Conservation (phyloP, 2,113 vertebrate species). For the Cyprinus carpio region DNA sequence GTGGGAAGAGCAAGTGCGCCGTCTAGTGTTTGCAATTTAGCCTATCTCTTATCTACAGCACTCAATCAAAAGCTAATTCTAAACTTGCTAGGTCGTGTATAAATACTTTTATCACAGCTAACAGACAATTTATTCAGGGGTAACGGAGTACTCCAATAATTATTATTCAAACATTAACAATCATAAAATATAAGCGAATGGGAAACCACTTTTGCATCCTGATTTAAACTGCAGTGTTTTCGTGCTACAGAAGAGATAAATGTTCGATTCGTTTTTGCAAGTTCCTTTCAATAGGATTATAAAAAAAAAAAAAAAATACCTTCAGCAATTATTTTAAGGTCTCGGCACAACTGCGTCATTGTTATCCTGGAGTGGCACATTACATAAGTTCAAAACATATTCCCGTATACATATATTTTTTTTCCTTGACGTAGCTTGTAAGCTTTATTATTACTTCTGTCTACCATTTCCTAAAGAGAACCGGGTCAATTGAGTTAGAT, state of each 20-base stretch:
- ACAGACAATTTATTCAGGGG: neutral
- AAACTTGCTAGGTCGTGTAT: neutral
- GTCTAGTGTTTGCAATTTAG: constrained; percentile 40
- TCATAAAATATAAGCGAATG: neutral
- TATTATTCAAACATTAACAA: neutral
- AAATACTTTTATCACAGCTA: neutral
- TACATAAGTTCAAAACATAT: neutral
- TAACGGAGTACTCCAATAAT: neutral
- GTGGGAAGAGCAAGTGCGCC: constrained; percentile 51
- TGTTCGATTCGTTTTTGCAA: neutral
- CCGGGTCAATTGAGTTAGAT: neutral
- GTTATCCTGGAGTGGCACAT: neutral
- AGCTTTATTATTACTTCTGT: neutral
- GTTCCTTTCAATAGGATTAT: neutral
- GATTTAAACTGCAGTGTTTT: neutral
- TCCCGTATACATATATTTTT: neutral
- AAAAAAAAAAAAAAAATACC: too few species aligned
- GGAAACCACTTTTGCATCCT: neutral
- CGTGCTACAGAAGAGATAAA: neutral
- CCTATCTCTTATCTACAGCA: neutral
- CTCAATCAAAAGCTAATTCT: neutral
- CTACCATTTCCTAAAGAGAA: neutral
- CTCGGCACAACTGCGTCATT: neutral
- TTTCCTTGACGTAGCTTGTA: too few species aligned
- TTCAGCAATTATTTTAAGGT: neutral